Base-by-base conservation (phyloP, 35 echinoderm and acorn worm species). In the Patiria miniata region DNA sequence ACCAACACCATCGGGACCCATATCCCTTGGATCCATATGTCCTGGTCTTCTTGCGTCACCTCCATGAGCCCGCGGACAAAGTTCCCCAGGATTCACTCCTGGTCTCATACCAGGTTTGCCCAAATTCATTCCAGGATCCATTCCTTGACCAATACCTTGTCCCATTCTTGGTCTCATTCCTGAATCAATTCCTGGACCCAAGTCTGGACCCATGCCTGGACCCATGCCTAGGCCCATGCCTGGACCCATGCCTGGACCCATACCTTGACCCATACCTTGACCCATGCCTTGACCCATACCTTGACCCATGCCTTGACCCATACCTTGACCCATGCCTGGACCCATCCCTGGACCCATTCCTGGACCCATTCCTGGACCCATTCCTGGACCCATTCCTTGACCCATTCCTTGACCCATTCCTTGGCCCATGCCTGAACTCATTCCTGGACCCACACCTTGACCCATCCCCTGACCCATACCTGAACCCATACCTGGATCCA, bases 171-270 rank as follows among this genome's bases (percentile, higher is more conserved):
- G 50, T 21, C 80, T 40, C 81, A 59, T 58, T 14, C 85, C 85
- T 36, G 68, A 68, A 47, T 76, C 86, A 36, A 83, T 83, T 23
- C 81, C 81, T 36, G 53, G 81, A 42, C 86, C 86, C 40, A 56
- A 33, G 33, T 51, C 81, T 59, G 52, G 81, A 14, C 73, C 77
- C 54, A 56, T 51, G 7, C 50, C 47, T 80, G 73, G 76, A 9
- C 54, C 54, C 39, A 37, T 79, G 15, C 60, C 65, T 79, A 76
- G 44, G 8, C 53, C 53, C 54, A 58, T 57, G 26, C 81, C 81
- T 59, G 81, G 81, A 21, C 80, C 29, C 80, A 56, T 82, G 14
- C 44, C 80, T 82, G 42, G 42, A 0, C 80, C 80, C 6, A 23
- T 16, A 29, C 39, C 80, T 19, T 38, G 80, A 50, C 80, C 8